Conservation (phyloP, 2,888 invertebrate genomes). For the Hirtodrosophila alboralis region DNA sequence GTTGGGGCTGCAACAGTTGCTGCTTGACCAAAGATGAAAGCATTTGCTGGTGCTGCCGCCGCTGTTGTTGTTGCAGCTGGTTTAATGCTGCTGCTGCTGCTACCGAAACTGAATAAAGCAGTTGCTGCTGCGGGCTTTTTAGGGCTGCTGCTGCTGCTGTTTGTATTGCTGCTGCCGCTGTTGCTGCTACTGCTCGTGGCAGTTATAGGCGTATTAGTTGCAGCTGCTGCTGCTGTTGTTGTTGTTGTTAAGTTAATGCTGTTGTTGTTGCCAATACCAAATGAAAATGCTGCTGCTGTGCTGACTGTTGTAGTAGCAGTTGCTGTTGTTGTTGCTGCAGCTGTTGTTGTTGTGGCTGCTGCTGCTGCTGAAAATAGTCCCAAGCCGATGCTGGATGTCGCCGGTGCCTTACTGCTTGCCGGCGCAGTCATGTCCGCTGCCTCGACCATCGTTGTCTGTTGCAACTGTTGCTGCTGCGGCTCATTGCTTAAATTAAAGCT, state of each 20-base stretch:
- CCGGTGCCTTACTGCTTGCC: conserved; percentile 36
- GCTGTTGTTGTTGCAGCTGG: background rate
- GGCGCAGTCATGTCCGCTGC: conserved; percentile 19
- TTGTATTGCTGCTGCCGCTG: conserved; percentile 12
- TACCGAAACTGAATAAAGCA: conserved; percentile 7
- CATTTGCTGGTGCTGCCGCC: conserved; percentile 2
- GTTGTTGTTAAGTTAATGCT: background rate
- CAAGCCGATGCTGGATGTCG: conserved; percentile 41
- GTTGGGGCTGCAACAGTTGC: conserved; percentile 1
- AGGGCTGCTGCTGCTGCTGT: background rate
- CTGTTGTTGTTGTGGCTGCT: conserved; percentile 1
- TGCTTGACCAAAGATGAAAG: too few species aligned
- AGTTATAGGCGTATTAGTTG: conserved; percentile 8
- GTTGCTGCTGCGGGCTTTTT: background rate
- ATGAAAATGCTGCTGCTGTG: conserved; percentile 23
- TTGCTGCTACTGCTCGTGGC: background rate
- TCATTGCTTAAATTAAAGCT: conserved; percentile 50
- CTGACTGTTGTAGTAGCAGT: conserved; percentile 7
- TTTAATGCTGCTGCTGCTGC: background rate
- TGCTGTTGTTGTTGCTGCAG: conserved; percentile 10
- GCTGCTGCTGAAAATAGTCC: conserved; percentile 4
- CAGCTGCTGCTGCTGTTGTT: conserved; percentile 1
- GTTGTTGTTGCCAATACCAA: conserved; percentile 25
- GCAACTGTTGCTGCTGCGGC: conserved; percentile 23
- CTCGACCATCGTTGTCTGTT: conserved; percentile 19